A percentile compares a stretch with the other conserved stretches of the same genome.
phyloP scores from a whole-genome alignment of 2,888 invertebrate genomes.

The Fragum sueziense region DNA sequence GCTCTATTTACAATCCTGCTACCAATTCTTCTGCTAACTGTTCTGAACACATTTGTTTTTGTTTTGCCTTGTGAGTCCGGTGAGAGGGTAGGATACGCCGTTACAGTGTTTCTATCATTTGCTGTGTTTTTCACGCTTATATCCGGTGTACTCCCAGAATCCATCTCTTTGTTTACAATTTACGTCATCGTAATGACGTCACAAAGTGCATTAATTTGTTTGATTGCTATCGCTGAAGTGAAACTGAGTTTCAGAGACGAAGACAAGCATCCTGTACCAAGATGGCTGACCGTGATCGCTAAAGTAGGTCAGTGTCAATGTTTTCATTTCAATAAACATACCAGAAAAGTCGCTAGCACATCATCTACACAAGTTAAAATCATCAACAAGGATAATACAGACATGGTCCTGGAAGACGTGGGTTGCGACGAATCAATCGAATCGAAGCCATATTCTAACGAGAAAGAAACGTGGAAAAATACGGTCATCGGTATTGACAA shows the following conservation, averaged over 20 bases:
- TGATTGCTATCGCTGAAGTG: background rate
- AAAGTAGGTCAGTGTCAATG: background rate
- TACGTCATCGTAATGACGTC: constrained; percentile 10
- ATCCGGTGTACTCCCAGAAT: background rate
- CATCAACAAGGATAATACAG: background rate
- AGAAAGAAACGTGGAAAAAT: constrained; percentile 2
- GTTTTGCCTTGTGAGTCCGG: constrained; percentile 22
- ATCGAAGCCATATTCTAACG: background rate
- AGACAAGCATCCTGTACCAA: background rate
- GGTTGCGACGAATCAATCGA: background rate
- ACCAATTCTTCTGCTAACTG: background rate
- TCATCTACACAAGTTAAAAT: background rate
- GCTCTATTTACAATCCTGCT: background rate
- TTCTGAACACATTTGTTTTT: constrained; percentile 18
- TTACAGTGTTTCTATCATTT: constrained; percentile 22
- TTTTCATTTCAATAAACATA: background rate
- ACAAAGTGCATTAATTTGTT: background rate
- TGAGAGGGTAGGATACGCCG: constrained; percentile 16
- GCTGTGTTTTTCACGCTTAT: constrained; percentile 24
- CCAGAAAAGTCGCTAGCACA: background rate
- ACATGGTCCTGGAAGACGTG: background rate
- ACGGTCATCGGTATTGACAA: background rate
- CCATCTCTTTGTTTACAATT: constrained; percentile 3
- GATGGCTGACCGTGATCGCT: background rate
- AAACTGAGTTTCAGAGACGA: background rate